These are phyloP conservation scores for Nephila pilipes DNA, from an alignment of 1,140 invertebrate genomes.

Conservation along the genomic window DNA sequence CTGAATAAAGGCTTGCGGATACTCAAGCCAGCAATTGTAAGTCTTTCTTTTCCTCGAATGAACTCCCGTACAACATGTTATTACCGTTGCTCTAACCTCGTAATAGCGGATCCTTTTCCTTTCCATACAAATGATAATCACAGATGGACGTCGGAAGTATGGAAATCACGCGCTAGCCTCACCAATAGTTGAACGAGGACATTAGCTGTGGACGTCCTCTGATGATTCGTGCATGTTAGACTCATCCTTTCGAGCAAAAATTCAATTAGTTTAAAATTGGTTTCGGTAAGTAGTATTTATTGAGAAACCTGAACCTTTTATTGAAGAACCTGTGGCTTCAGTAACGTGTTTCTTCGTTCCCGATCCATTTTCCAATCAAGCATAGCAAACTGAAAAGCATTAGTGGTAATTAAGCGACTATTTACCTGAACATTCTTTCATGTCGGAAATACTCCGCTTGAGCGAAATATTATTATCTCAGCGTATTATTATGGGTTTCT, in stretches of 20 bases:
- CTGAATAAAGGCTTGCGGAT: constrained; percentile 43
- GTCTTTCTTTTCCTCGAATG: constrained; percentile 56
- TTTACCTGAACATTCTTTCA: constrained; percentile 54
- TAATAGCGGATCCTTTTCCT: constrained; percentile 66
- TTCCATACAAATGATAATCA: constrained; percentile 61
- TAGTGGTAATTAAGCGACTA: constrained; percentile 54
- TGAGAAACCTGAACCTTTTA: constrained; percentile 52
- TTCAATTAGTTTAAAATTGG: constrained; percentile 65
- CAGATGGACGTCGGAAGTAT: constrained; percentile 50
- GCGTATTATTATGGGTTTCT: constrained; percentile 18
- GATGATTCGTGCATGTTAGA: constrained; percentile 25
- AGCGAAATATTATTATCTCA: constrained; percentile 55
- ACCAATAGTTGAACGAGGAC: constrained; percentile 33
- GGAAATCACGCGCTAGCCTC: constrained; percentile 57
- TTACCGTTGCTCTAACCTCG: constrained; percentile 30
- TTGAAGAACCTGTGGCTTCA: neutral
- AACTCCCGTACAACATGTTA: constrained; percentile 65
- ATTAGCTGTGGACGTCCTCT: constrained; percentile 41
- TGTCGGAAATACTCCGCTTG: constrained; percentile 28
- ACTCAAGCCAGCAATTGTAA: constrained; percentile 35
- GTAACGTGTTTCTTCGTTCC: neutral
- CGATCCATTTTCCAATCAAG: constrained; percentile 56
- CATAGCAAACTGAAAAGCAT: constrained; percentile 27
- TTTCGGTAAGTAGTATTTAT: constrained; percentile 59
- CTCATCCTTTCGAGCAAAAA: constrained; percentile 25